Evolutionary conservation across 2,888 invertebrate genomes (phyloP), one percentile per base, ranked within the genome.

Genomic region (Seira sanloemensis): DNA sequence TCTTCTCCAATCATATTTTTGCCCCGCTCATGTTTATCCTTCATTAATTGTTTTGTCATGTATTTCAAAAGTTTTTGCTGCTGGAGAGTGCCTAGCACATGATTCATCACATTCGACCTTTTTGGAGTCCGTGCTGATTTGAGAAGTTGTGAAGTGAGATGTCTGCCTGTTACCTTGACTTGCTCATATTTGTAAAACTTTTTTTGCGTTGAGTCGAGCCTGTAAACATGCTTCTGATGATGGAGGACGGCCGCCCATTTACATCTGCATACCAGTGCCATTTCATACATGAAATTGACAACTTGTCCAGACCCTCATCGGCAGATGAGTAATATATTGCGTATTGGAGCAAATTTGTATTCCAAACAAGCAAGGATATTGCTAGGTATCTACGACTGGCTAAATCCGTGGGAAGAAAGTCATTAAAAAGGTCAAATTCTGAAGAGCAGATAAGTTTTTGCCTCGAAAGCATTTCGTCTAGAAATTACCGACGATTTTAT

Each of bases 181-280:
- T 7, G 50, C 2, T 50, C 50, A 50, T 16, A 50, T 50, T 50
- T 50, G 16, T 12, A 18, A 50, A n/a, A 7, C n/a, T 50, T 37
- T 37, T 50, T 50, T 50, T 50, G 50, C 50, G n/a, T 50, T 12
- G 50, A n/a, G 50, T 7, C 50, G 16, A 50, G 16, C 50, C 50
- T 18, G 50, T 18, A 50, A 16, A 7, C 50, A 18, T 50, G n/a
- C n/a, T n/a, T n/a, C n/a, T n/a, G n/a, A n/a, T n/a, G 50, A 50
- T 50, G 50, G n/a, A 50, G 50, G 16, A 50, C n/a, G 50, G 16
- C 50, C 50, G n/a, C 50, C 50, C 50, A 50, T 50, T 50, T n/a
- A n/a, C 50, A 50, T 50, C 50, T 50, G 50, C 50, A 50, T 50
- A n/a, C n/a, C n/a, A n/a, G 50, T 50, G n/a, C n/a, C n/a, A n/a